Base-by-base conservation (phyloP, 2,797 vertebrate genomes). In the Cyprinella venusta region DNA sequence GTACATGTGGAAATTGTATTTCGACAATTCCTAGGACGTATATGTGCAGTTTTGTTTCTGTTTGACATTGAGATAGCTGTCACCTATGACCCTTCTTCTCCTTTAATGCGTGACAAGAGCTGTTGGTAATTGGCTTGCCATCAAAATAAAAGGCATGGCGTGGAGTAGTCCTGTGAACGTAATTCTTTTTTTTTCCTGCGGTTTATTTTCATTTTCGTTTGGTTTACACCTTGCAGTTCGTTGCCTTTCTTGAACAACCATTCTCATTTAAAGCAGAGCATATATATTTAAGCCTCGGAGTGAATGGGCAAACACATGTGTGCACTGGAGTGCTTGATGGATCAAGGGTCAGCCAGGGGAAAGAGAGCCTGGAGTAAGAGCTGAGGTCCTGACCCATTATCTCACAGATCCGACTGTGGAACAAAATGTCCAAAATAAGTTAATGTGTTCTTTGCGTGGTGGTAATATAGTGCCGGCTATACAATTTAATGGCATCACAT, bases 331-430 rank as follows among this genome's bases (percentile, higher is more conserved):
- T 92, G 89, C 88, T 88, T 92, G 88, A 88, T 89, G 86, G 90
- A 92, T 89, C 90, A 90, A 89, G 90, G 93, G 89, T 90, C 88
- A 90, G 88, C 87, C 82, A 92, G 91, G 92, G 92, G 88, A 87
- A 87, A 80, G 79, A 84, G 87, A 78, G 88, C 80, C 86, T 86
- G 82, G 71, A 84, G 76, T 87, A 81, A 90, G 88, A 91, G 89
- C 88, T 88, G 61, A 87, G 92, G 91, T 94, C 92, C 90, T 90
- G 93, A 95, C 93, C 93, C 89, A 86, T 85, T 89, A 90, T 90
- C 91, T 91, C 88, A 89, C 54, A 87, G 88, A 90, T 86, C 88
- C 84, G 91, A 84, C 79, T 81, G 70, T 82, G 82, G 77, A 89
- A 86, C 80, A 91, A 87, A 89, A 89, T 87, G 87, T 84, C 69